These are phyloP conservation scores for Falco columbarius DNA, from an alignment of 2,797 vertebrate species.

Conservation along the genomic window DNA sequence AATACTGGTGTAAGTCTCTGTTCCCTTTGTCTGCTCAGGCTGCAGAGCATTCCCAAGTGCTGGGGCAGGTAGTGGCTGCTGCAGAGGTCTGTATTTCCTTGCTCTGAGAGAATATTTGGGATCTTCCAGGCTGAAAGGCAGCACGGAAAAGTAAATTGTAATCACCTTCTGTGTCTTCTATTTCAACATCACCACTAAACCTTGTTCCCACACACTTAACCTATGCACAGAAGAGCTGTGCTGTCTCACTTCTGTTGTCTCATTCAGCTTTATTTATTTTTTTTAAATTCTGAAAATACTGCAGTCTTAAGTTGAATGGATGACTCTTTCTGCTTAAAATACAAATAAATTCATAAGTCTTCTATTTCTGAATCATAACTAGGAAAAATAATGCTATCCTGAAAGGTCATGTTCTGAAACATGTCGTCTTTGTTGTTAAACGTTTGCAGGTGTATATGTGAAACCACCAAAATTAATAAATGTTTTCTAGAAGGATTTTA, in stretches of 20 bases:
- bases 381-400: background rate
- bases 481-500: background rate
- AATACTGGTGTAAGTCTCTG: background rate
- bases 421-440: background rate
- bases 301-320: background rate
- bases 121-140: background rate
- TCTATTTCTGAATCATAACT: conserved; percentile 7
- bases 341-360: conserved; percentile 19
- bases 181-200: background rate
- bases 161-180: background rate
- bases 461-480: background rate
- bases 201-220: accelerated
- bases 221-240: background rate
- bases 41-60: background rate
- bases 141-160: background rate
- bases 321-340: background rate
- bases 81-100: background rate
- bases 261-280: background rate
- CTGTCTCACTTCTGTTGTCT: background rate
- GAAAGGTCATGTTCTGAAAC: background rate
- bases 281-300: background rate
- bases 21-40: background rate
- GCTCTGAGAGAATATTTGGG: background rate
- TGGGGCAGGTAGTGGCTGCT: background rate
- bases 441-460: background rate